Conservation (phyloP, 1,140 invertebrate genomes). For the Sitobion miscanthi region DNA sequence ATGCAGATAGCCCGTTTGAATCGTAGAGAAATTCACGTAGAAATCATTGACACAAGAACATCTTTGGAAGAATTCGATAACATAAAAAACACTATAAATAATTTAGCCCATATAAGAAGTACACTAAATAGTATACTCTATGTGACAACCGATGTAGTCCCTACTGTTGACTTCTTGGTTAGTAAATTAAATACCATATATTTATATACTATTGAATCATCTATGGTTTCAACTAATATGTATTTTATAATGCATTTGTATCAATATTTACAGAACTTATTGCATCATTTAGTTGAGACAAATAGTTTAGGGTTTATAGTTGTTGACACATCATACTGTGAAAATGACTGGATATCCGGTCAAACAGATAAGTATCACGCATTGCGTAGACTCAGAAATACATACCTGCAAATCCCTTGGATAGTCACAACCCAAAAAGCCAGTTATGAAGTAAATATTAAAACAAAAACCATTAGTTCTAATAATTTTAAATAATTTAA, state of each 20-base stretch:
- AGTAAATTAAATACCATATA: background rate
- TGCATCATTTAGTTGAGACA: background rate
- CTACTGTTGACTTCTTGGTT: background rate
- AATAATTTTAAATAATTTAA: background rate
- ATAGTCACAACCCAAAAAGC: background rate
- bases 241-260: background rate
- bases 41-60: background rate
- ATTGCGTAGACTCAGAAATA: background rate
- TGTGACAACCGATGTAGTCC: background rate
- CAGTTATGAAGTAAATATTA: background rate
- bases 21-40: background rate
- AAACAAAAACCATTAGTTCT: background rate
- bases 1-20: background rate
- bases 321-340: background rate
- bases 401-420: background rate
- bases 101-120: background rate
- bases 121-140: background rate
- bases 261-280: background rate
- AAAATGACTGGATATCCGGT: background rate
- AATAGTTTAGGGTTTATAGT: background rate
- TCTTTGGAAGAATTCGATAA: background rate
- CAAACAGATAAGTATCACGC: background rate
- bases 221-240: background rate
- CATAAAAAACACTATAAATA: background rate
- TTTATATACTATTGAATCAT: background rate